Percentiles rank a stretch among this genome's conserved stretches.
phyloP scores from a whole-genome alignment of 2,888 invertebrate genomes.

The Horisme vitalbata region DNA sequence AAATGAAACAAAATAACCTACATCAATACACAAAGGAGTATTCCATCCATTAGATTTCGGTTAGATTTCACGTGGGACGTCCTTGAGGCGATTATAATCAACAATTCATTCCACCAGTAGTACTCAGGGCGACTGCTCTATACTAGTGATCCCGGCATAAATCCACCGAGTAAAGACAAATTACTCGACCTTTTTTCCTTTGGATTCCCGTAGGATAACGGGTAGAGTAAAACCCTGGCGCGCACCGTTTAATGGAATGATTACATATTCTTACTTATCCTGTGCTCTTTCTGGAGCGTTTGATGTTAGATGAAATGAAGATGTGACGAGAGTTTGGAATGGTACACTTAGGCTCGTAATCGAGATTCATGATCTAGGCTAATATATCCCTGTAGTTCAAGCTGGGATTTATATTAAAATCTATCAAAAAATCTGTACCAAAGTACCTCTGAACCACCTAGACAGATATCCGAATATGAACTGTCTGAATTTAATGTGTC shows the following conservation, averaged over 20 bases:
- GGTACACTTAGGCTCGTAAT: too few species aligned
- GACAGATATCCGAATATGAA: too few species aligned
- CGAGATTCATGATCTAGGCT: too few species aligned
- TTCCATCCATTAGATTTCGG: slow-evolving; percentile 6
- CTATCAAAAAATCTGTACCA: too few species aligned
- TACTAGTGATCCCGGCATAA: slow-evolving; percentile 66
- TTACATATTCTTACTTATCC: slow-evolving; percentile 54
- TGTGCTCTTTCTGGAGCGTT: slow-evolving; percentile 8
- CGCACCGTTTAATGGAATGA: slow-evolving; percentile 68
- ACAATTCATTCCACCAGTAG: slow-evolving; percentile 49
- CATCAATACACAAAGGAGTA: slow-evolving; percentile 4
- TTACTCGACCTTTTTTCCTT: slow-evolving; percentile 72
- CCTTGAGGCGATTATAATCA: slow-evolving; percentile 50
- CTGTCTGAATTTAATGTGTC: too few species aligned
- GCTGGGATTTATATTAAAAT: too few species aligned
- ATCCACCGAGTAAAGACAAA: slow-evolving; percentile 75
- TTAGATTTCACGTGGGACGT: slow-evolving; percentile 29
- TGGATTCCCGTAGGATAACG: slow-evolving; percentile 63
- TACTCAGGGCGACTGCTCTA: slow-evolving; percentile 48
- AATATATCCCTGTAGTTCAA: too few species aligned
- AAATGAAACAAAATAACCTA: not conserved
- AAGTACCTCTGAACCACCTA: too few species aligned
- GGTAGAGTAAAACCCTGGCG: slow-evolving; percentile 59
- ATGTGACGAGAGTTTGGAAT: too few species aligned
- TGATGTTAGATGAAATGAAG: too few species aligned